Evolutionary conservation across 2,888 invertebrate species (phyloP).

Genomic region (Drosophila koepferae): DNA sequence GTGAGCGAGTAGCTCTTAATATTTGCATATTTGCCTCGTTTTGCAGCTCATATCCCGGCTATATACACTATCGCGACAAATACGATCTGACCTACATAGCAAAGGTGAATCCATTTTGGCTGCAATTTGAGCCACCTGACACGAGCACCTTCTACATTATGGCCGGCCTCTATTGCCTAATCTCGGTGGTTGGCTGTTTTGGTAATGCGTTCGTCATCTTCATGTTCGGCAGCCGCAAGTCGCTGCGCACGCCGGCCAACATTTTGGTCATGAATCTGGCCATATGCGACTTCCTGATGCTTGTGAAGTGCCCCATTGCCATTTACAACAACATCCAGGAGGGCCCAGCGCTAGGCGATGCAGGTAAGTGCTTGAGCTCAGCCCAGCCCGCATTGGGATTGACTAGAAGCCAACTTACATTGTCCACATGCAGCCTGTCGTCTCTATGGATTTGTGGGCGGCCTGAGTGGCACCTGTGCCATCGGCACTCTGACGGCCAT

Average conservation of each 20-base stretch:
- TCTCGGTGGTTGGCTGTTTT: constrained; percentile 88
- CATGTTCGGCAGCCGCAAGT: constrained; percentile 90
- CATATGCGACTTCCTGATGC: constrained; percentile 90
- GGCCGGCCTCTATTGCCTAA: constrained; percentile 88
- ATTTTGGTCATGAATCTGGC: constrained; percentile 91
- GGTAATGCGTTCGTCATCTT: constrained; percentile 90
- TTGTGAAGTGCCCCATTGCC: constrained; percentile 90
- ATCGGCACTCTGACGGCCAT: constrained; percentile 93
- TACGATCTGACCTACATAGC: constrained; percentile 81
- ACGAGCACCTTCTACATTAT: constrained; percentile 87
- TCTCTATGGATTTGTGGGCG: constrained; percentile 92
- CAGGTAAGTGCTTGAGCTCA: constrained; percentile 86
- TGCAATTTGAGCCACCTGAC: constrained; percentile 88
- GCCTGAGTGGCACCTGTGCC: constrained; percentile 92
- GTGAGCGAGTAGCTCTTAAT: not conserved
- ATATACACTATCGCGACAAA: constrained; percentile 77
- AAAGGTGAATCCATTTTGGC: constrained; percentile 90
- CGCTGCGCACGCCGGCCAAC: constrained; percentile 91
- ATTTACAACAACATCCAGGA: constrained; percentile 90
- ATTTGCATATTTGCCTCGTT: constrained; percentile 7
- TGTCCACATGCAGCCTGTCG: constrained; percentile 88
- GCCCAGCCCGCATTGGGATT: not conserved
- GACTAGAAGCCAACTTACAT: not conserved
- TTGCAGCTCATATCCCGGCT: constrained; percentile 68
- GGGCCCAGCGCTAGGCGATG: constrained; percentile 90